phyloP scores from a whole-genome alignment of 1,140 invertebrate species.

The Achroia grisella region DNA sequence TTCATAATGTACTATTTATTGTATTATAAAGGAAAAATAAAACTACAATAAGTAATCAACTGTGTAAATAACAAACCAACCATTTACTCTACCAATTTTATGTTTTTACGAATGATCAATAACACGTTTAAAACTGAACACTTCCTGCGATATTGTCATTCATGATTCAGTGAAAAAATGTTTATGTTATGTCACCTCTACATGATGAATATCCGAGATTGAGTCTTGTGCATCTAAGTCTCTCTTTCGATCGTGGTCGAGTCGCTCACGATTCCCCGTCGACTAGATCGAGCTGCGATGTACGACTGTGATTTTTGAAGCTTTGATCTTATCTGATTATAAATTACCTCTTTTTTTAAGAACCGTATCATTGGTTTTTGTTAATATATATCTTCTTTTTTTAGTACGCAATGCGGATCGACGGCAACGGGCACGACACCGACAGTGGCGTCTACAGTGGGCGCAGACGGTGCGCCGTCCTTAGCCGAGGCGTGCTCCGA shows the following conservation, averaged over 20 bases:
- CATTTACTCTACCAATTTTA: too few relatives aligned
- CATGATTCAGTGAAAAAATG: too few relatives aligned
- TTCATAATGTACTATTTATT: too few relatives aligned
- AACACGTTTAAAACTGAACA: too few relatives aligned
- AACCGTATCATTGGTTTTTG: neutral
- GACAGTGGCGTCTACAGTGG: slow-evolving; percentile 32
- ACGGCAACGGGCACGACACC: slow-evolving; percentile 54
- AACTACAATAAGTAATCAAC: too few relatives aligned
- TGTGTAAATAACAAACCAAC: too few relatives aligned
- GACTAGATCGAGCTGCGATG: slow-evolving; percentile 40
- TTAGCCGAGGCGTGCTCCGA: slow-evolving; percentile 93
- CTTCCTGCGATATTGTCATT: too few relatives aligned
- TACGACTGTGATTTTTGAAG: slow-evolving; percentile 52
- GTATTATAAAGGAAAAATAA: too few relatives aligned
- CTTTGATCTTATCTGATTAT: slow-evolving; percentile 71
- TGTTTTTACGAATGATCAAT: too few relatives aligned
- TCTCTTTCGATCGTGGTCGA: slow-evolving; percentile 44
- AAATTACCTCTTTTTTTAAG: neutral
- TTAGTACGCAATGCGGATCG: slow-evolving; percentile 53
- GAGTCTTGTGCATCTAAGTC: slow-evolving; percentile 31
- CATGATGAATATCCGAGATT: slow-evolving; percentile 64
- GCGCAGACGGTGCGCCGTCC: slow-evolving; percentile 73
- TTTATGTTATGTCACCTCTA: neutral
- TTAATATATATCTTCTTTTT: slow-evolving; percentile 8
- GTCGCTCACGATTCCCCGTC: slow-evolving; percentile 30